Percentiles rank a stretch among this genome's conserved stretches.
These are phyloP conservation scores for Eremobia ochroleuca DNA, from an alignment of 2,888 invertebrate genomes.

Conservation along the genomic window DNA sequence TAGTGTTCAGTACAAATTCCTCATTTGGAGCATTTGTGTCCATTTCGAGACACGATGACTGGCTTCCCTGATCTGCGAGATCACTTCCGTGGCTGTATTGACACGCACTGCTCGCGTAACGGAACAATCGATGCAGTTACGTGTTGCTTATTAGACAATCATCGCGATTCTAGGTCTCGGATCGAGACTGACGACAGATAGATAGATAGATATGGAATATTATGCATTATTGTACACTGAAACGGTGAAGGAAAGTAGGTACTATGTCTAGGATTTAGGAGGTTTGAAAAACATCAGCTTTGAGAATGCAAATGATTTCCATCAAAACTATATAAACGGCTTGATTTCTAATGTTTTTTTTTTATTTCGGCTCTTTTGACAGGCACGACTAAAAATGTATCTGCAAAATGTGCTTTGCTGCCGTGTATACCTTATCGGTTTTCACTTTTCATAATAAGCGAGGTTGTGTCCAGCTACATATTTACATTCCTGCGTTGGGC, in stretches of 20 bases:
- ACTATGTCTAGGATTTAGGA: not conserved
- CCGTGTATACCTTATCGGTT: not conserved
- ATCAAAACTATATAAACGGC: not conserved
- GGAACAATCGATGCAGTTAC: constrained; percentile 45
- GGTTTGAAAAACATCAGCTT: not conserved
- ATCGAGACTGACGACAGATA: not conserved
- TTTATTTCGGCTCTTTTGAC: too few species aligned
- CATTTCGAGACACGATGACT: constrained; percentile 11
- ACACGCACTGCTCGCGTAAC: constrained; percentile 40
- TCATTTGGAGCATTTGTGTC: constrained; percentile 20
- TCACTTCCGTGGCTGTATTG: constrained; percentile 47
- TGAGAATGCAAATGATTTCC: not conserved
- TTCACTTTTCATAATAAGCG: not conserved
- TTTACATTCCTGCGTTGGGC: not conserved
- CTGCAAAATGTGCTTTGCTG: too few species aligned
- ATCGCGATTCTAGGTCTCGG: constrained; percentile 18
- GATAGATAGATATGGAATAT: not conserved
- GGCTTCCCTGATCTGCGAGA: constrained; percentile 27
- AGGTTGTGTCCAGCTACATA: not conserved
- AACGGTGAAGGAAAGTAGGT: not conserved
- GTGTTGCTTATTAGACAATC: constrained; percentile 45
- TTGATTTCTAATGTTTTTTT: not conserved
- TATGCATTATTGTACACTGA: not conserved
- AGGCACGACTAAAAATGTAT: not conserved
- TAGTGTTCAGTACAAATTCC: not conserved